A percentile compares a stretch with the other conserved stretches of the same genome.
phyloP scores from a whole-genome alignment of 2,113 vertebrate species.

The Halcyon malimbica region DNA sequence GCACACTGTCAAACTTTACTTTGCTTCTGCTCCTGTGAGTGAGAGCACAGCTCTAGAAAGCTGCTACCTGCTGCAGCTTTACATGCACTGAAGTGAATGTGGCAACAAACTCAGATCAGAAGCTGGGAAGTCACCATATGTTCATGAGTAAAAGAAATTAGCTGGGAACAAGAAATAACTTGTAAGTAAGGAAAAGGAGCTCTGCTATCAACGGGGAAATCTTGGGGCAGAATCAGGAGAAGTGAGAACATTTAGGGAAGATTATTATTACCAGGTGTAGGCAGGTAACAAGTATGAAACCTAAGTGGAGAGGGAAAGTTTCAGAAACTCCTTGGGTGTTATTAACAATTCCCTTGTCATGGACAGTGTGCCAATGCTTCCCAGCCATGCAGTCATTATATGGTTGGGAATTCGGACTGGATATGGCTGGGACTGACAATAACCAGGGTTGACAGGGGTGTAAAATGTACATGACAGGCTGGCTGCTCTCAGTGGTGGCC shows the following conservation, averaged over 20 bases:
- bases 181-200: neutral
- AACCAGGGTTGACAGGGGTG: accelerated
- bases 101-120: neutral
- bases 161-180: neutral
- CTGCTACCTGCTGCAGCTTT: neutral
- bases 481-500: neutral
- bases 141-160: neutral
- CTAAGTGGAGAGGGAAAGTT: neutral
- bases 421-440: neutral
- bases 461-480: neutral
- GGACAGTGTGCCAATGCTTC: neutral
- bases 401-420: neutral
- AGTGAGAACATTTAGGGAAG: neutral
- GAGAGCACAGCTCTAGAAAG: neutral
- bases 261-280: neutral
- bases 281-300: neutral
- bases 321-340: neutral
- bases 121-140: neutral
- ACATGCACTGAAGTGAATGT: neutral
- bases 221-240: neutral
- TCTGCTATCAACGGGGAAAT: neutral
- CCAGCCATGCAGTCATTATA: neutral
- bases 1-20: neutral
- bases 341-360: neutral
- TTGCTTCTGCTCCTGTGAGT: neutral